Percentiles rank a stretch among this genome's conserved stretches.
Conservation (phyloP, 2,797 vertebrate species). For the Cichlasoma orientale region DNA sequence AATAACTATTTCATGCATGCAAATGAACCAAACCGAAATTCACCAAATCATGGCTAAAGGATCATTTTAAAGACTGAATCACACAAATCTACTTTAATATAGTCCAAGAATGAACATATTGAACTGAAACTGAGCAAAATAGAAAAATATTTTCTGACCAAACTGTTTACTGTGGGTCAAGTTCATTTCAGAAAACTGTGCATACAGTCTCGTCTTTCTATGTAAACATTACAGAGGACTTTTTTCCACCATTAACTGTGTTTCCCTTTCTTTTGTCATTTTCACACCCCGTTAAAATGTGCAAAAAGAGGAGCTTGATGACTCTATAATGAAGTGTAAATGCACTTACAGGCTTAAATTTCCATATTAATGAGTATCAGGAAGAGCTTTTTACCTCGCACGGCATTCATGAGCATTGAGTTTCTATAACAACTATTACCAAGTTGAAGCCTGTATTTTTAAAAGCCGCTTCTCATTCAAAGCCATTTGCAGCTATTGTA, state of each 20-base stretch:
- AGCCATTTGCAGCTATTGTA: constrained; percentile 62
- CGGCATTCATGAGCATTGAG: constrained; percentile 36
- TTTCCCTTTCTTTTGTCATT: constrained; percentile 77
- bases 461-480: constrained; percentile 56
- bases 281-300: constrained; percentile 81
- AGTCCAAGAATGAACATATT: no score
- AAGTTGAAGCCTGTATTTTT: constrained; percentile 40
- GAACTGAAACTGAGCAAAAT: no score
- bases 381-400: constrained; percentile 63
- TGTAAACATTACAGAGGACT: no score
- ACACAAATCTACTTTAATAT: no score
- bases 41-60: no score
- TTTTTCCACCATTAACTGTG: constrained; percentile 53
- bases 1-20: no score
- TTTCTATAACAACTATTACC: constrained; percentile 42
- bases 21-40: no score
- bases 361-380: constrained; percentile 82
- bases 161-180: no score
- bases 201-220: no score
- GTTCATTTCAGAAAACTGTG: no score
- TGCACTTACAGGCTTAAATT: constrained; percentile 75
- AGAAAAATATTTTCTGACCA: no score
- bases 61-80: no score
- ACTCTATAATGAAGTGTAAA: constrained; percentile 79
- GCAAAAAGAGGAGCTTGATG: constrained; percentile 80